Conservation (phyloP, 2,888 invertebrate genomes). For the Eilema sororculum region DNA sequence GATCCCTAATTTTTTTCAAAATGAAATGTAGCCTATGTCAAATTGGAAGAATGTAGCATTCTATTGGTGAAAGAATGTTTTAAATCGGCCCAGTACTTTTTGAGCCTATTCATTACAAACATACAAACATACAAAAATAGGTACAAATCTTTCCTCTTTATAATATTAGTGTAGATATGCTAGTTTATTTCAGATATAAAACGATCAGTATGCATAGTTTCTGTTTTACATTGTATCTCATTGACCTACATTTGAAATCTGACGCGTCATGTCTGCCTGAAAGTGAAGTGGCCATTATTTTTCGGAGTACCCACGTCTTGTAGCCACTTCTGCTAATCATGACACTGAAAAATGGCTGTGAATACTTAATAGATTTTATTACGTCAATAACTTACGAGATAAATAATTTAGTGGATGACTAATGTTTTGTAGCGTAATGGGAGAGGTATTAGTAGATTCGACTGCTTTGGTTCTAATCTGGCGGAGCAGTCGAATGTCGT, state of each 20-base stretch:
- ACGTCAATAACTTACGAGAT: not conserved
- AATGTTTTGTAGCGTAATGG: not conserved
- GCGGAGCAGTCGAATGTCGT: not conserved
- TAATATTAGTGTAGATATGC: too few species aligned
- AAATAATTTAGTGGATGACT: not conserved
- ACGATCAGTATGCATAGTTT: not conserved
- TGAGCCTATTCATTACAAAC: too few species aligned
- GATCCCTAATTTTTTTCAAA: too few species aligned
- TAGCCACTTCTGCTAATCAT: not conserved
- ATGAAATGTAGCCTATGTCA: too few species aligned
- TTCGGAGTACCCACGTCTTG: not conserved
- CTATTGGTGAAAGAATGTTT: too few species aligned
- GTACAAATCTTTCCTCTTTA: too few species aligned
- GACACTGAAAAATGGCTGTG: not conserved
- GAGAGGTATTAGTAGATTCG: too few species aligned
- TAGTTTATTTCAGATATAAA: not conserved
- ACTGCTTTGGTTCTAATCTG: too few species aligned
- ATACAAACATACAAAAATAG: too few species aligned
- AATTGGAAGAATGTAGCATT: too few species aligned
- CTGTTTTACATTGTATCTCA: not conserved
- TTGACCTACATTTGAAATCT: not conserved
- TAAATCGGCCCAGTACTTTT: too few species aligned
- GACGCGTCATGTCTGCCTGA: not conserved
- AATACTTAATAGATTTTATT: not conserved
- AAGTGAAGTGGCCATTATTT: conserved; percentile 12